Evolutionary conservation across 2,113 vertebrate species (phyloP).

Genomic region (Grallaria varia): DNA sequence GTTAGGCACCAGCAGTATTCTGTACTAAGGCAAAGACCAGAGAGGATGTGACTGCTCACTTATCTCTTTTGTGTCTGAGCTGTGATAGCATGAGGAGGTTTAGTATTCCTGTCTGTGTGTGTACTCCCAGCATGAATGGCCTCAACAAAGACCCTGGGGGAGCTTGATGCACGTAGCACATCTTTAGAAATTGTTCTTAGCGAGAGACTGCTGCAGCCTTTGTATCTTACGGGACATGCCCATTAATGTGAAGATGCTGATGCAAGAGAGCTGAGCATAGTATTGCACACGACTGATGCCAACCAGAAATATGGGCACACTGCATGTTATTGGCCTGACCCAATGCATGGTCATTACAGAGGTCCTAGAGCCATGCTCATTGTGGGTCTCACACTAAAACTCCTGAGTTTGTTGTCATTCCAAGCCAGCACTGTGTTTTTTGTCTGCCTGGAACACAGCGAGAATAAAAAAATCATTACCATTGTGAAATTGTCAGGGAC

Average conservation of each 20-base stretch:
- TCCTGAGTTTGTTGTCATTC: background rate
- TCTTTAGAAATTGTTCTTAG: background rate
- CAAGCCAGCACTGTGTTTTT: background rate
- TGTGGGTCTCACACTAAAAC: background rate
- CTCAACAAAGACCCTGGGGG: background rate
- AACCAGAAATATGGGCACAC: background rate
- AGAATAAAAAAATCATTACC: background rate
- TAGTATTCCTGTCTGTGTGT: background rate
- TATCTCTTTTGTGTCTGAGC: background rate
- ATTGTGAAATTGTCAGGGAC: background rate
- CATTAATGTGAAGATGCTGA: background rate
- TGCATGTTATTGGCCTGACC: background rate
- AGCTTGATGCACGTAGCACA: rapidly evolving
- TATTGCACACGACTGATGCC: background rate
- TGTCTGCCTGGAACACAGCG: background rate
- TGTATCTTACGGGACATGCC: background rate
- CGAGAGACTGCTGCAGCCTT: background rate
- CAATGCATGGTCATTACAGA: background rate
- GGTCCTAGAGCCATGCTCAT: background rate
- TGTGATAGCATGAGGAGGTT: background rate
- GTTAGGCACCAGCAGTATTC: background rate
- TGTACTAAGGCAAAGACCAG: background rate
- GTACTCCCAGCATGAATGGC: background rate
- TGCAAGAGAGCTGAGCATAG: background rate
- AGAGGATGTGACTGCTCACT: background rate